Conservation (phyloP, 2,113 vertebrate species). For the Chionomys nivalis region DNA sequence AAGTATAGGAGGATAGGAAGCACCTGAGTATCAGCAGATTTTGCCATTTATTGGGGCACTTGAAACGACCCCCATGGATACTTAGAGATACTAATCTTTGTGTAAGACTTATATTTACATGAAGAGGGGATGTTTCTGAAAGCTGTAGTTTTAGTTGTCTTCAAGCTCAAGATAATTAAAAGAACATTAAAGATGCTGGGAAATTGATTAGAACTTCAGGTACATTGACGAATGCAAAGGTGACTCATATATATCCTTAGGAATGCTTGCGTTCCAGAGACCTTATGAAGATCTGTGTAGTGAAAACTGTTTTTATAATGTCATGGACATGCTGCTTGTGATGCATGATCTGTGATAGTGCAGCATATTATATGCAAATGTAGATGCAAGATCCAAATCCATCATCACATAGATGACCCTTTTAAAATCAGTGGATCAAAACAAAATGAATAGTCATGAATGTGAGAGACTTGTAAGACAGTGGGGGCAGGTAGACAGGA, state of each 20-base stretch:
- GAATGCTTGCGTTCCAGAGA: not conserved
- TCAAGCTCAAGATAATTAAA: slow-evolving; percentile 22
- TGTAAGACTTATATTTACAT: not conserved
- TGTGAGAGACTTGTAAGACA: not conserved
- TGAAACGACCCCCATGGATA: not conserved
- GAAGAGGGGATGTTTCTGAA: not conserved
- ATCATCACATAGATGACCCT: not conserved
- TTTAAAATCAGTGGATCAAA: not conserved
- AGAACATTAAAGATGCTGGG: not conserved
- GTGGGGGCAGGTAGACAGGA: not conserved
- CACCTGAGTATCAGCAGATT: not conserved
- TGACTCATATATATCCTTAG: not conserved
- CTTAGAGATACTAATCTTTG: not conserved
- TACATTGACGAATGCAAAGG: not conserved
- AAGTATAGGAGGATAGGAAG: not conserved
- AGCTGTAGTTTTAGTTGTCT: slow-evolving; percentile 14
- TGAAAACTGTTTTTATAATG: not conserved
- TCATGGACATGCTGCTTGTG: not conserved
- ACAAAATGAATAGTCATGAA: not conserved
- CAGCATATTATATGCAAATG: not conserved
- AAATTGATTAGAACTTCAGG: not conserved
- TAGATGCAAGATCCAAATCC: not conserved
- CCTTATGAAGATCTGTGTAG: not conserved
- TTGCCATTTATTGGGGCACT: not conserved
- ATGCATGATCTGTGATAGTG: not conserved